A percentile compares a stretch with the other conserved stretches of the same genome.
Evolutionary conservation across 1,140 invertebrate species (phyloP).

Genomic region (Dendrolimus kikuchii): DNA sequence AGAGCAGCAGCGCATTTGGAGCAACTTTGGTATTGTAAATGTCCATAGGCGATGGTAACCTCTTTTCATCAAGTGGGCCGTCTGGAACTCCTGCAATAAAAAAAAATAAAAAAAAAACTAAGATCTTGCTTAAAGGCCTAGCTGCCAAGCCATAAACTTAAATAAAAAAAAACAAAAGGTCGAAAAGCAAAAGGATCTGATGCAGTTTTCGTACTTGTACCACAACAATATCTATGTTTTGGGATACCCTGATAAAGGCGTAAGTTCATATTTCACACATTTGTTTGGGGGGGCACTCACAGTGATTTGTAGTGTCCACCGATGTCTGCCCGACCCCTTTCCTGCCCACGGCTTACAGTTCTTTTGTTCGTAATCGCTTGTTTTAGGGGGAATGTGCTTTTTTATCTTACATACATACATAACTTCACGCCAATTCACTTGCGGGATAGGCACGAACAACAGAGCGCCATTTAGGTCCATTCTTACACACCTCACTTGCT

Average conservation of each 20-base stretch:
- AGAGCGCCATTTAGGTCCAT: too few species aligned
- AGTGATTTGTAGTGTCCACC: conserved; percentile 35
- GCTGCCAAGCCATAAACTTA: background rate
- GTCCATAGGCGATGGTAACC: too few species aligned
- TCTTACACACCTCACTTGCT: too few species aligned
- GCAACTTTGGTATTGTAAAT: too few species aligned
- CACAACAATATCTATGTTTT: conserved; percentile 26
- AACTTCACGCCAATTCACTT: too few species aligned
- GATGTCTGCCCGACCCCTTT: conserved; percentile 21
- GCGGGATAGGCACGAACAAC: too few species aligned
- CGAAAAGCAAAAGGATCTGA: conserved; percentile 1
- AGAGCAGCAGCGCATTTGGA: too few species aligned
- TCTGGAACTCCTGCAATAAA: too few species aligned
- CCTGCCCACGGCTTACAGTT: conserved; percentile 10
- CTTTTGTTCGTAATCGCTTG: conserved; percentile 7
- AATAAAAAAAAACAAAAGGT: background rate
- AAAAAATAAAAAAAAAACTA: too few species aligned
- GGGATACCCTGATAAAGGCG: conserved; percentile 29
- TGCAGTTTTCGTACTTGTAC: conserved; percentile 10
- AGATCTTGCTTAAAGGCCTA: conserved; percentile 1
- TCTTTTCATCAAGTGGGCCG: too few species aligned
- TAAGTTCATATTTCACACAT: conserved; percentile 37
- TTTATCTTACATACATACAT: too few species aligned
- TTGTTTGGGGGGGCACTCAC: conserved; percentile 30
- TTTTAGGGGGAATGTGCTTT: background rate